Percentiles rank a stretch among this genome's conserved stretches.
These are phyloP conservation scores for Eristalis arbustorum DNA, from an alignment of 2,888 invertebrate genomes.

Conservation along the genomic window DNA sequence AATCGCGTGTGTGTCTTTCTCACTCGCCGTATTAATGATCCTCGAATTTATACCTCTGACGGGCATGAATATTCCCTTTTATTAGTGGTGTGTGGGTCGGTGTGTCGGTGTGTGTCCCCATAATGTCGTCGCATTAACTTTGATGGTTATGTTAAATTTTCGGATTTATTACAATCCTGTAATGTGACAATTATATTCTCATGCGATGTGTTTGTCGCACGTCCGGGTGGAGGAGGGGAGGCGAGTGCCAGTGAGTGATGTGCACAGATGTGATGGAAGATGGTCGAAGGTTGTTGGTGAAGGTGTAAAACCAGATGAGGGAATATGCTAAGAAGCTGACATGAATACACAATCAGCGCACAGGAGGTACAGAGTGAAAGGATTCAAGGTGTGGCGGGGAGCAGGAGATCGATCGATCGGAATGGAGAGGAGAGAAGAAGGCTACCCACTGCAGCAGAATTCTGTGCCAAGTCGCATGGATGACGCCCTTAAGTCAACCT, in stretches of 20 bases:
- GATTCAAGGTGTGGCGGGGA: background rate
- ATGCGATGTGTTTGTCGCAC: background rate
- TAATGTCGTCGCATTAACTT: conserved; percentile 23
- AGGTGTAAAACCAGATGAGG: background rate
- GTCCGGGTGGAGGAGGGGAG: no score
- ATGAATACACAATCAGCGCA: background rate
- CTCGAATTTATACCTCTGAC: conserved; percentile 3
- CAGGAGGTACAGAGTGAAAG: background rate
- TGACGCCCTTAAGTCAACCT: background rate
- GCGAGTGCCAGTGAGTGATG: no score
- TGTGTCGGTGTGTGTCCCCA: background rate
- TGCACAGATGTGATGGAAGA: background rate
- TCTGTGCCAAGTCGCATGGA: background rate
- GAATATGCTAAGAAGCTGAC: background rate
- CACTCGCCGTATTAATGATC: background rate
- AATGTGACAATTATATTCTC: conserved; percentile 18
- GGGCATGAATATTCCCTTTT: conserved; percentile 2
- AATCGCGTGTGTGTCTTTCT: background rate
- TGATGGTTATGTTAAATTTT: conserved; percentile 21
- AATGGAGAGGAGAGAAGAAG: background rate
- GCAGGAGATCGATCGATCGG: background rate
- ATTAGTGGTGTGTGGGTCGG: background rate
- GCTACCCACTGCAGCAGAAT: background rate
- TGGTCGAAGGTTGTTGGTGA: background rate
- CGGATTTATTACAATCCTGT: conserved; percentile 20